phyloP scores from a whole-genome alignment of 2,113 vertebrate species.

The Cricetomys ansorgei region DNA sequence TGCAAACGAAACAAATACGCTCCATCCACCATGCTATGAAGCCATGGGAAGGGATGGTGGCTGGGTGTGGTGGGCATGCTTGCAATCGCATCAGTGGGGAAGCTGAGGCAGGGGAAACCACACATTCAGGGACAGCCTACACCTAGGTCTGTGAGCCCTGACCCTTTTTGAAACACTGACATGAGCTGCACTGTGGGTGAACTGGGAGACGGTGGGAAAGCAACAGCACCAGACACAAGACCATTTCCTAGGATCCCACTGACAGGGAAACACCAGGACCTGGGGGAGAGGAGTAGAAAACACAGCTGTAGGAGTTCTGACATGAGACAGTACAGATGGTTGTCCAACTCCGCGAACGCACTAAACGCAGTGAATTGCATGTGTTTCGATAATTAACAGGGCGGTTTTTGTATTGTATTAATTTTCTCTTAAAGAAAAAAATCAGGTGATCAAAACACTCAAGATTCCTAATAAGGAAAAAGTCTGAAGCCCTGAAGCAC shows the following conservation, averaged over 20 bases:
- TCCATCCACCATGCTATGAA: neutral
- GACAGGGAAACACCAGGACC: neutral
- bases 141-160: too few species aligned
- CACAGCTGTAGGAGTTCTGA: neutral
- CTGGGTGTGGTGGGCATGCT: neutral
- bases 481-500: neutral
- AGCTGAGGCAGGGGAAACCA: too few species aligned
- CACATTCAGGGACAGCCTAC: neutral
- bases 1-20: neutral
- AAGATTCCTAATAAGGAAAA: neutral
- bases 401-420: neutral
- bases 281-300: rapidly evolving
- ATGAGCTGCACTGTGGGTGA: rapidly evolving
- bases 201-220: neutral
- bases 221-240: neutral
- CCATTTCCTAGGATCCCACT: neutral
- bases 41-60: neutral
- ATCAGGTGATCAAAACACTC: neutral
- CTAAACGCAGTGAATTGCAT: neutral
- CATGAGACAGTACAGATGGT: neutral
- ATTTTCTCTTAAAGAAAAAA: neutral
- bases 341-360: neutral
- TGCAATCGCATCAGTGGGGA: neutral
- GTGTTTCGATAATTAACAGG: neutral
- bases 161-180: neutral